These are phyloP conservation scores for Felis catus DNA, from an alignment of 2,113 vertebrate species.

Conservation along the genomic window F.catus_Fca126_mat1.0 CM031412.1:194516501-194517000, in stretches of 20 bases:
- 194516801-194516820: not conserved
- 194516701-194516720: not conserved
- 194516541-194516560: too few relatives aligned
- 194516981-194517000: not conserved
- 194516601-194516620: not conserved
- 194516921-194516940: not conserved
- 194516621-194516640: not conserved
- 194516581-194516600: too few relatives aligned
- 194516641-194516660: not conserved
- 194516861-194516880: conserved; percentile 30
- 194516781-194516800: not conserved
- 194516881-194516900: not conserved
- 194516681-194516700: not conserved
- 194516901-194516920: not conserved
- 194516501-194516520: too few relatives aligned
- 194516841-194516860: conserved; percentile 38
- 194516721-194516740: not conserved
- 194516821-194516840: not conserved
- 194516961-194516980: not conserved
- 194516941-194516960: not conserved
- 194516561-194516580: too few relatives aligned
- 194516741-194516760: not conserved
- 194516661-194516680: conserved; percentile 37
- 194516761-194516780: too few relatives aligned
- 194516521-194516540: too few relatives aligned